A percentile compares a stretch with the other conserved stretches of the same genome.
These are phyloP conservation scores for Brachyrhaphis roseni DNA, from an alignment of 2,797 vertebrate genomes.

Conservation along the genomic window DNA sequence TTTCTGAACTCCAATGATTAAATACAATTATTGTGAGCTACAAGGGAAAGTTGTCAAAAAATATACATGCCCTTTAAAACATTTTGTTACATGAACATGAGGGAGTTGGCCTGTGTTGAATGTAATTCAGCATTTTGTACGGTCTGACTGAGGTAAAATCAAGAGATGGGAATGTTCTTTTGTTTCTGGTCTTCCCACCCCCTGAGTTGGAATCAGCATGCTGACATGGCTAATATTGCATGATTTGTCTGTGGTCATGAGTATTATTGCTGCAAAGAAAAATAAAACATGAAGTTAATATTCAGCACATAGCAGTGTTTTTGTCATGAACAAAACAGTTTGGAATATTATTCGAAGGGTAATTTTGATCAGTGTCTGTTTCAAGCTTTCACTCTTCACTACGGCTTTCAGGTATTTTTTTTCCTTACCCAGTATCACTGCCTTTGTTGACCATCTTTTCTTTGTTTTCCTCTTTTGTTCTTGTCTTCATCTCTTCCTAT, in stretches of 20 bases:
- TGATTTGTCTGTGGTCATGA: slow-evolving; percentile 47
- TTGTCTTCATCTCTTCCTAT: slow-evolving; percentile 40
- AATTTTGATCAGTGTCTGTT: neutral
- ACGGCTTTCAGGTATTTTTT: slow-evolving; percentile 19
- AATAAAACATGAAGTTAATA: slow-evolving; percentile 63
- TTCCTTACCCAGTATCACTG: neutral
- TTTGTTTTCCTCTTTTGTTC: slow-evolving; percentile 24
- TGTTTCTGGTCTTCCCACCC: slow-evolving; percentile 39
- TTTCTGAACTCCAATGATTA: neutral
- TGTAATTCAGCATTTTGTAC: slow-evolving; percentile 20
- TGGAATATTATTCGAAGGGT: slow-evolving; percentile 6
- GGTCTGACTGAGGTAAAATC: slow-evolving; percentile 19
- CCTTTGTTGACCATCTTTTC: slow-evolving; percentile 16
- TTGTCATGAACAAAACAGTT: slow-evolving; percentile 21
- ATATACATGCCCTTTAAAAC: neutral
- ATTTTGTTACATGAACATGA: slow-evolving; percentile 1
- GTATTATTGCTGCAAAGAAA: slow-evolving; percentile 44
- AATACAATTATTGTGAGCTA: neutral
- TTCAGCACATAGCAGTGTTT: slow-evolving; percentile 52
- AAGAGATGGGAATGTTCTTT: slow-evolving; percentile 21
- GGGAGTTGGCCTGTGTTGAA: slow-evolving; percentile 2
- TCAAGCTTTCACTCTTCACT: neutral
- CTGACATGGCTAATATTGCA: slow-evolving; percentile 58
- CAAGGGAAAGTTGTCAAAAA: neutral
- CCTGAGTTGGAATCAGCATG: slow-evolving; percentile 54